These are phyloP conservation scores for Tolypeutes matacus DNA, from an alignment of 2,797 vertebrate species.

Conservation along the genomic window DNA sequence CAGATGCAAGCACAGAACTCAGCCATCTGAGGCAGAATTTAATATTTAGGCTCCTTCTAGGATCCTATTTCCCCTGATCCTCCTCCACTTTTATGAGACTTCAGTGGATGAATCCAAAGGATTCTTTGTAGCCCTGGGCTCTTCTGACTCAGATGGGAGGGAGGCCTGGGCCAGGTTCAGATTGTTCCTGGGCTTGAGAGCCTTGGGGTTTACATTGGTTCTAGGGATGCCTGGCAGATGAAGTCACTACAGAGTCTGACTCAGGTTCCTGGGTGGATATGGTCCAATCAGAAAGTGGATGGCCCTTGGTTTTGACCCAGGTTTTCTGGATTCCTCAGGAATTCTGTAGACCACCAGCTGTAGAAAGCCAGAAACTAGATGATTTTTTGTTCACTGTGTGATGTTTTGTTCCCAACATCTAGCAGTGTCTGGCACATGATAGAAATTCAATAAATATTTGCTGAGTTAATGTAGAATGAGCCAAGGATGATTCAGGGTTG, in stretches of 20 bases:
- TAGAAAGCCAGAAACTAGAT: not conserved
- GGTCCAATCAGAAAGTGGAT: not conserved
- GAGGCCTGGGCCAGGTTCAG: not conserved
- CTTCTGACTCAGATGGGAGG: not conserved
- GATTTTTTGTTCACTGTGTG: not conserved
- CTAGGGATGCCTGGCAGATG: not conserved
- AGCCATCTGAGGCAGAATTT: not conserved
- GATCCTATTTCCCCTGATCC: not conserved
- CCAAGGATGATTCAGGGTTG: not conserved
- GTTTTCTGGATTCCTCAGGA: slow-evolving; percentile 2
- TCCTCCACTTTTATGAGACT: slow-evolving; percentile 24
- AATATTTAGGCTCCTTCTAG: not conserved
- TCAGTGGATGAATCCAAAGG: not conserved
- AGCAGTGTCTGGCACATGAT: not conserved
- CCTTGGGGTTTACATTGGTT: not conserved
- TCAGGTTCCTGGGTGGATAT: not conserved
- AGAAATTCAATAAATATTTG: not conserved
- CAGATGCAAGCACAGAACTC: not conserved
- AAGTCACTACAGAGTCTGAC: not conserved
- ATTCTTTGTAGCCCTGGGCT: slow-evolving; percentile 6
- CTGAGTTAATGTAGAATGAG: slow-evolving; percentile 1
- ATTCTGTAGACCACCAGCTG: not conserved
- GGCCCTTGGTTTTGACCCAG: not conserved
- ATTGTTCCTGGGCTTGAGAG: not conserved
- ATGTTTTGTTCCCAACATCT: not conserved